A percentile compares a stretch with the other conserved stretches of the same genome.
phyloP scores from a whole-genome alignment of 92 coral and sea anemone species.

The Anthopleura xanthogrammica region DNA sequence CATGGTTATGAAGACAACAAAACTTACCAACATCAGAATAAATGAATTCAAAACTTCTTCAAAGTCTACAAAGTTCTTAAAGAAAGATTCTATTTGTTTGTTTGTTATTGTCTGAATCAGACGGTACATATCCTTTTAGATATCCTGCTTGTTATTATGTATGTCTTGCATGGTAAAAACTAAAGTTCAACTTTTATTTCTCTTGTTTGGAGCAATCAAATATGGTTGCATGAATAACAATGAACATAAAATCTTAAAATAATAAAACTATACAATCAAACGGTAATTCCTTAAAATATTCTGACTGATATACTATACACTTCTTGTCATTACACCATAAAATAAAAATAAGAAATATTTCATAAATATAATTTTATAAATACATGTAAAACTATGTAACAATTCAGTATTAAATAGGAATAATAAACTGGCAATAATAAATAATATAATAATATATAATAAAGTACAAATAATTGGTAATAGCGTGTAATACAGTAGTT shows the following conservation, averaged over 20 bases:
- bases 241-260: too few species aligned
- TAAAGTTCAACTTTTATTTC: not conserved
- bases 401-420: too few species aligned
- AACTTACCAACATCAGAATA: constrained; percentile 31
- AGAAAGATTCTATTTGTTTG: not conserved
- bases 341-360: too few species aligned
- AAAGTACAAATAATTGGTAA: too few species aligned
- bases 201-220: not conserved
- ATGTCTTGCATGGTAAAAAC: not conserved
- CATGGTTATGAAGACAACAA: constrained; percentile 44
- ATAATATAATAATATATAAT: too few species aligned
- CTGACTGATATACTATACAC: too few species aligned
- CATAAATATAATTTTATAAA: too few species aligned
- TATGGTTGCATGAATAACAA: not conserved
- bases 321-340: too few species aligned
- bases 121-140: not conserved
- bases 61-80: not conserved
- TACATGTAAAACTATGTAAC: too few species aligned
- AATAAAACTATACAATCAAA: not conserved
- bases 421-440: too few species aligned
- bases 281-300: too few species aligned
- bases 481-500: too few species aligned
- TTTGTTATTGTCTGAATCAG: not conserved
- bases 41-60: not conserved
- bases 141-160: not conserved